Conservation (phyloP, 2,797 vertebrate genomes). For the Pipistrellus kuhlii region DNA sequence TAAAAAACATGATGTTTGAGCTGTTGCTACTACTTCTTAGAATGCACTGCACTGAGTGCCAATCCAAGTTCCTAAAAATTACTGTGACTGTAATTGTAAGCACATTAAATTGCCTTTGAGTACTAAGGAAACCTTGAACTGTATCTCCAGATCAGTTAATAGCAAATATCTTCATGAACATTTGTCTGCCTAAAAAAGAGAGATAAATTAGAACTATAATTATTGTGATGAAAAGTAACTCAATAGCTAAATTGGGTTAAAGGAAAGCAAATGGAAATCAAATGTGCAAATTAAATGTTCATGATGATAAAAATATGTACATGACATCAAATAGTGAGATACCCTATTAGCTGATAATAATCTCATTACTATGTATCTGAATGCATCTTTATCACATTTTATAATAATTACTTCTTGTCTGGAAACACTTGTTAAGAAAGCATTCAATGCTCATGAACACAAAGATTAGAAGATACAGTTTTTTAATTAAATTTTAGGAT, state of each 20-base stretch:
- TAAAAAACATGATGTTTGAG: conserved; percentile 22
- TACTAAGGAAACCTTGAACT: conserved; percentile 23
- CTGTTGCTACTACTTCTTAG: conserved; percentile 50
- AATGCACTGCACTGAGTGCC: background rate
- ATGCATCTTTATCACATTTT: conserved; percentile 75
- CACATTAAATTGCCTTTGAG: conserved; percentile 64
- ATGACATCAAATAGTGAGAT: conserved; percentile 74
- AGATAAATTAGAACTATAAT: conserved; percentile 73
- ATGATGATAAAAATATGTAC: conserved; percentile 79
- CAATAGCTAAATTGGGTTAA: conserved; percentile 70
- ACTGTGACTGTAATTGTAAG: conserved; percentile 56
- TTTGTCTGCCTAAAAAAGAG: conserved; percentile 53
- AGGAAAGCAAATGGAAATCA: conserved; percentile 77
- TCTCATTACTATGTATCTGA: conserved; percentile 69
- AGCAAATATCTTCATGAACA: conserved; percentile 59
- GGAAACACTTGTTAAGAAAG: conserved; percentile 74
- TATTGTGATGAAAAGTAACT: conserved; percentile 70
- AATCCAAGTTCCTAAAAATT: conserved; percentile 41
- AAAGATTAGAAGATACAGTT: conserved; percentile 77
- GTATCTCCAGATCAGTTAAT: conserved; percentile 34
- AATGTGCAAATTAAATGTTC: conserved; percentile 83
- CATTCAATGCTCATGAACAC: conserved; percentile 65
- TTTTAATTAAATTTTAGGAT: conserved; percentile 82
- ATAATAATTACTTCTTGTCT: conserved; percentile 82
- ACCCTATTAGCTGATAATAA: conserved; percentile 82